A percentile compares a stretch with the other conserved stretches of the same genome.
These are phyloP conservation scores for Mugil cephalus DNA, from an alignment of 2,113 vertebrate species.

Conservation along the genomic window DNA sequence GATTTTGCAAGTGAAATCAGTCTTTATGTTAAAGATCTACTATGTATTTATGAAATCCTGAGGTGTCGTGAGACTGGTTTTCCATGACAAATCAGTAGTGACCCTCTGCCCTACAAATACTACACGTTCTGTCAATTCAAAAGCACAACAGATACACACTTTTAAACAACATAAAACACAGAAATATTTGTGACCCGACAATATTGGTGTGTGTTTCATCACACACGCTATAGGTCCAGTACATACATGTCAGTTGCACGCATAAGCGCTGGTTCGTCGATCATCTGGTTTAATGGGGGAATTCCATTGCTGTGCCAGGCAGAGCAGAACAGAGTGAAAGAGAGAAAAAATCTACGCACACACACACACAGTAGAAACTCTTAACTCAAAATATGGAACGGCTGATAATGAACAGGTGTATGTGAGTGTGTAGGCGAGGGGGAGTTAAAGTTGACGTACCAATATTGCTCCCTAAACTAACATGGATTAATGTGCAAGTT, in stretches of 20 bases:
- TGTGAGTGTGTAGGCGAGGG: neutral
- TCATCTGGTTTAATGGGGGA: conserved; percentile 62
- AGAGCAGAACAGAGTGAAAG: conserved; percentile 39
- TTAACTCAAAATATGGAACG: conserved; percentile 30
- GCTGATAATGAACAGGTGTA: conserved; percentile 14
- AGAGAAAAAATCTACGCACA: conserved; percentile 13
- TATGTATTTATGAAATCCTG: too few species aligned
- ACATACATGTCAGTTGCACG: neutral
- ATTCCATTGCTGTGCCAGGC: conserved; percentile 56
- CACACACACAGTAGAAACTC: conserved; percentile 12
- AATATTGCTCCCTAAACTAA: conserved; percentile 9
- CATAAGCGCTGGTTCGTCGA: neutral
- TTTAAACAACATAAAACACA: too few species aligned
- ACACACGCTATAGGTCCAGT: neutral
- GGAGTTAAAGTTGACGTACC: conserved; percentile 25
- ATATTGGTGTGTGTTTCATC: neutral
- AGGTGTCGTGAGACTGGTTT: too few species aligned
- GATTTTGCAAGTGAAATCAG: too few species aligned
- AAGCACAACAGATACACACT: too few species aligned
- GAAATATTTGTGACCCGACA: neutral
- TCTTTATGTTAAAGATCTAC: too few species aligned
- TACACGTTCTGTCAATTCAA: too few species aligned
- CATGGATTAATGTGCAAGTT: conserved; percentile 39
- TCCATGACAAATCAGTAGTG: too few species aligned
- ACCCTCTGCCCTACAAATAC: too few species aligned